phyloP scores from a whole-genome alignment of 2,797 vertebrate species.

The Morus bassanus region DNA sequence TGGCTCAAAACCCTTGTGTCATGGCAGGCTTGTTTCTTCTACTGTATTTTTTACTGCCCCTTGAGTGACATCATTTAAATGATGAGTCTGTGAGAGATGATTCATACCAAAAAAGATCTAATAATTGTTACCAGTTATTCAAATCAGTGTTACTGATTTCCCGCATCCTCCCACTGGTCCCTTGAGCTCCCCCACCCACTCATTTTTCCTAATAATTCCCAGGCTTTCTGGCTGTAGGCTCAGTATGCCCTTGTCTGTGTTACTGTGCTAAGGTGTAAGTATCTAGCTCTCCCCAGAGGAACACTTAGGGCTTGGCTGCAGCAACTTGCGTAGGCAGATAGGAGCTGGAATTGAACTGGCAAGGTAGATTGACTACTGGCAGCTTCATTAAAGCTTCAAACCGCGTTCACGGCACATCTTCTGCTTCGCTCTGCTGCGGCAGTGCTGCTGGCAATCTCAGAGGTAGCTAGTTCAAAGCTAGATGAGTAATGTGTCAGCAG shows the following conservation, averaged over 20 bases:
- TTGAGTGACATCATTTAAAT: conserved; percentile 22
- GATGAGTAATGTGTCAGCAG: neutral
- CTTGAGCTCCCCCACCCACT: conserved; percentile 51
- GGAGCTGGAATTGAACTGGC: neutral
- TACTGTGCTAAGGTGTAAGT: neutral
- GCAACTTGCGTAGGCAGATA: neutral
- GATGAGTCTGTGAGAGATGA: conserved; percentile 31
- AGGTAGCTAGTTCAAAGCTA: neutral
- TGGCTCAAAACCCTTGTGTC: neutral
- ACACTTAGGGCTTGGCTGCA: neutral
- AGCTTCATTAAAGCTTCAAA: neutral
- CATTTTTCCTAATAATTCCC: conserved; percentile 18
- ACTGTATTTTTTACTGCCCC: neutral
- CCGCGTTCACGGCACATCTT: neutral
- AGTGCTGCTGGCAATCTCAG: neutral
- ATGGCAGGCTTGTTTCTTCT: neutral
- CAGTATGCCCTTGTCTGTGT: neutral
- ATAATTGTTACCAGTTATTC: conserved; percentile 62
- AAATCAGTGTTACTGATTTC: conserved; percentile 44
- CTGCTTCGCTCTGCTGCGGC: neutral
- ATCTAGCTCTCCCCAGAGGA: neutral
- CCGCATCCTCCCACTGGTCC: conserved; percentile 54
- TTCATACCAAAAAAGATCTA: conserved; percentile 51
- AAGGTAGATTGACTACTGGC: neutral
- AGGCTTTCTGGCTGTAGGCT: conserved; percentile 9